Percentiles rank a stretch among this genome's conserved stretches.
Evolutionary conservation across 1,140 invertebrate species (phyloP).

Genomic region (Maconellicoccus hirsutus): DNA sequence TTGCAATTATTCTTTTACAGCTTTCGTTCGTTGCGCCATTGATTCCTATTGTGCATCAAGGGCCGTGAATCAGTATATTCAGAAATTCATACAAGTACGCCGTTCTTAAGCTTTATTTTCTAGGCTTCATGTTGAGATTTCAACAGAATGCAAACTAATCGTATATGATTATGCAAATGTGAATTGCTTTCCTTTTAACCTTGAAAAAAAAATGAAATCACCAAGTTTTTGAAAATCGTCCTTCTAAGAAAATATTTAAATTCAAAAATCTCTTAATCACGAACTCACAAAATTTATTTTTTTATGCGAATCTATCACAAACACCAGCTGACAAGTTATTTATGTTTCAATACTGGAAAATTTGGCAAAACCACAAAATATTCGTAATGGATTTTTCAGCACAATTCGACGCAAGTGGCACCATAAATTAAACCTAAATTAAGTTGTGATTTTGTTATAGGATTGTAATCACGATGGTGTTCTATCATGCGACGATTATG

Average conservation of each 20-base stretch:
- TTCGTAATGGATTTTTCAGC: constrained; percentile 23
- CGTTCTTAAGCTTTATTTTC: too few species aligned
- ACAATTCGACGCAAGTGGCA: background rate
- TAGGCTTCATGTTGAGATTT: background rate
- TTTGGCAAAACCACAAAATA: constrained; percentile 22
- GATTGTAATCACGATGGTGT: constrained; percentile 66
- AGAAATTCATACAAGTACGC: constrained; percentile 54
- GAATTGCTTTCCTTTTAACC: background rate
- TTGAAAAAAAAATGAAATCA: background rate
- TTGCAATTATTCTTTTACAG: constrained; percentile 26
- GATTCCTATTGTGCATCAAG: constrained; percentile 61
- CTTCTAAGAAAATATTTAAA: too few species aligned
- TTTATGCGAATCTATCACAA: background rate
- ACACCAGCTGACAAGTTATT: constrained; percentile 12
- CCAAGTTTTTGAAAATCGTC: too few species aligned
- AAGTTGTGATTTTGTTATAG: constrained; percentile 36
- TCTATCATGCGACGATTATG: constrained; percentile 69
- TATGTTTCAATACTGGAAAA: constrained; percentile 24
- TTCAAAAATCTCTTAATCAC: too few species aligned
- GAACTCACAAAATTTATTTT: background rate
- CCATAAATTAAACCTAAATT: constrained; percentile 7
- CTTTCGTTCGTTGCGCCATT: constrained; percentile 44
- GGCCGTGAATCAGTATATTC: constrained; percentile 66
- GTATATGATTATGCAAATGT: background rate
- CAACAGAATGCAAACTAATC: background rate